Percentiles rank a stretch among this genome's conserved stretches.
Evolutionary conservation across 2,888 invertebrate species (phyloP).

Genomic region (Pseudoips prasinana): DNA sequence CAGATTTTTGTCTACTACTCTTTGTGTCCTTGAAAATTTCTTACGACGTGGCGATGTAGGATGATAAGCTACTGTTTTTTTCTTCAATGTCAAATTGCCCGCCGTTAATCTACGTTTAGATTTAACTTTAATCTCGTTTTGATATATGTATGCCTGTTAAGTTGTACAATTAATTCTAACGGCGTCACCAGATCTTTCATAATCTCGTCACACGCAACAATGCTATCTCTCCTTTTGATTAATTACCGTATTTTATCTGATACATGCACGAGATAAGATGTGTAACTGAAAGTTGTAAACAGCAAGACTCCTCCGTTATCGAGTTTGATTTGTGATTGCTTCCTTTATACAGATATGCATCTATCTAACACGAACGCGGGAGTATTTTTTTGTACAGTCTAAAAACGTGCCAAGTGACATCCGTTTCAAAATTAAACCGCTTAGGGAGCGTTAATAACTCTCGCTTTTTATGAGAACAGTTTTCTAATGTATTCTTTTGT

Average conservation of each 20-base stretch:
- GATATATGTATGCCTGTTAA: no score
- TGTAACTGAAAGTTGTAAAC: constrained; percentile 18
- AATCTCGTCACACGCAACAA: not conserved
- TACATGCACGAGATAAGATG: constrained; percentile 25
- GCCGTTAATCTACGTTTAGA: no score
- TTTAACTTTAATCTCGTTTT: no score
- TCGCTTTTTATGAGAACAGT: constrained; percentile 3
- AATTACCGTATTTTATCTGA: constrained; percentile 33
- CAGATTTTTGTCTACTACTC: no score
- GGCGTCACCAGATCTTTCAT: no score
- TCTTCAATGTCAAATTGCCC: no score
- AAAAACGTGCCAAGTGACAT: constrained; percentile 29
- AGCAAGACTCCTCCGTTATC: constrained; percentile 14
- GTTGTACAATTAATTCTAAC: no score
- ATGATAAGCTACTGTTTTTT: no score
- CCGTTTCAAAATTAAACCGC: constrained; percentile 18
- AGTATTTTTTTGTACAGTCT: constrained; percentile 20
- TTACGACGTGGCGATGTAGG: no score
- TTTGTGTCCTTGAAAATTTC: no score
- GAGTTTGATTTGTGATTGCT: constrained; percentile 24
- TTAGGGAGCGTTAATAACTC: constrained; percentile 5
- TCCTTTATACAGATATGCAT: constrained; percentile 17
- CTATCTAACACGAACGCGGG: constrained; percentile 10
- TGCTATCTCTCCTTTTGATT: constrained; percentile 31
- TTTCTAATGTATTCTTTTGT: constrained; percentile 9